Evolutionary conservation across 2,888 invertebrate species (phyloP).

Genomic region (Conus canariensis): DNA sequence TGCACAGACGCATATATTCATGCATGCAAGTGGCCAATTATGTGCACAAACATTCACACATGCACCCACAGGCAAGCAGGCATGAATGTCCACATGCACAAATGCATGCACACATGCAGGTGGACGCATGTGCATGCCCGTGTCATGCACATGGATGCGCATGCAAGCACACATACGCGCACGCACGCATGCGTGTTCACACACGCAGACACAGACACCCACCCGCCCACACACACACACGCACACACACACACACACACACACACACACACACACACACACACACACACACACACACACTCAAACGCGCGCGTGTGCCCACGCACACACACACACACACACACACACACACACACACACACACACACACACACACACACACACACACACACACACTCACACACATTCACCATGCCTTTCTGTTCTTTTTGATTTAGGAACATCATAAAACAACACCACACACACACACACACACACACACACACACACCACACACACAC

Average conservation of each 20-base stretch:
- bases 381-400: conserved; percentile 24
- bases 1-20: background rate
- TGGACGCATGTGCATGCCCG: background rate
- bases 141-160: background rate
- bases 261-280: conserved; percentile 11
- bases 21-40: background rate
- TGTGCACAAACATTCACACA: background rate
- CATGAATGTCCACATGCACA: conserved; percentile 13
- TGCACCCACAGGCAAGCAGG: background rate
- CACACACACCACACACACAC: too few species aligned
- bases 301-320: background rate
- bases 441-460: too few species aligned
- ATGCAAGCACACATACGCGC: conserved; percentile 9
- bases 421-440: background rate
- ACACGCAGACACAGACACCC: background rate
- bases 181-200: background rate
- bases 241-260: conserved; percentile 11
- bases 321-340: conserved; percentile 13
- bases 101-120: background rate
- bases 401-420: background rate
- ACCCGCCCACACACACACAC: background rate
- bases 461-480: too few species aligned
- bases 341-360: background rate
- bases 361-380: background rate
- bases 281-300: conserved; percentile 15